Conservation (phyloP, 2,113 vertebrate genomes). For the Toxostoma redivivum region DNA sequence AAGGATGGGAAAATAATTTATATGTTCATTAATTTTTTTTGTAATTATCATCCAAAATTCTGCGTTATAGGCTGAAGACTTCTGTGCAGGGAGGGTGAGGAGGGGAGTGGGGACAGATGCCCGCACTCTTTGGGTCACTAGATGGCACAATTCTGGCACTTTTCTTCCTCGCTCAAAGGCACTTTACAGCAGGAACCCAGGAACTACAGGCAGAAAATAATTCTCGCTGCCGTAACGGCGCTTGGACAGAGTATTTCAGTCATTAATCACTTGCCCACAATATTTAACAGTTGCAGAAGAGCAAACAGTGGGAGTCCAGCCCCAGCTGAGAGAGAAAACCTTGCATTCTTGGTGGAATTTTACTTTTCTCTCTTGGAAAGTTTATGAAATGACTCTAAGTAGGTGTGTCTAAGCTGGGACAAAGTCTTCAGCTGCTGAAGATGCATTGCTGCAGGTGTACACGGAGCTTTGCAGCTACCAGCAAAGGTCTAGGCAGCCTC, state of each 20-base stretch:
- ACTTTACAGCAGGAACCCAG: not conserved
- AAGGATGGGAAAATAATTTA: not conserved
- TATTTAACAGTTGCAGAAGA: not conserved
- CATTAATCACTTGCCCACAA: not conserved
- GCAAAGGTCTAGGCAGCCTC: not conserved
- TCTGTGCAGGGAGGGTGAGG: not conserved
- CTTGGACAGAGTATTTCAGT: not conserved
- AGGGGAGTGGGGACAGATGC: not conserved
- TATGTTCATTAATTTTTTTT: not conserved
- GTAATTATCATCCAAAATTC: not conserved
- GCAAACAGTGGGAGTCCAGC: not conserved
- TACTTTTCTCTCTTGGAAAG: not conserved
- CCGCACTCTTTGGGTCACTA: not conserved
- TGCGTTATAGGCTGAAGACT: not conserved
- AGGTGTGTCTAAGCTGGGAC: not conserved
- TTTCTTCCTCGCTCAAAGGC: not conserved
- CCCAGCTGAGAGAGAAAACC: not conserved
- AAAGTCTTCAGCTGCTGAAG: not conserved
- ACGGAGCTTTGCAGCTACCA: not conserved
- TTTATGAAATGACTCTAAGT: not conserved
- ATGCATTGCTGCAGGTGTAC: not conserved
- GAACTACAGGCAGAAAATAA: not conserved
- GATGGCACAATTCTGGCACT: not conserved
- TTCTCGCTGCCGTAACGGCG: not conserved
- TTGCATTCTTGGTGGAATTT: not conserved